Conservation (phyloP, 1,140 invertebrate species). For the Tetraneura akinire region DNA sequence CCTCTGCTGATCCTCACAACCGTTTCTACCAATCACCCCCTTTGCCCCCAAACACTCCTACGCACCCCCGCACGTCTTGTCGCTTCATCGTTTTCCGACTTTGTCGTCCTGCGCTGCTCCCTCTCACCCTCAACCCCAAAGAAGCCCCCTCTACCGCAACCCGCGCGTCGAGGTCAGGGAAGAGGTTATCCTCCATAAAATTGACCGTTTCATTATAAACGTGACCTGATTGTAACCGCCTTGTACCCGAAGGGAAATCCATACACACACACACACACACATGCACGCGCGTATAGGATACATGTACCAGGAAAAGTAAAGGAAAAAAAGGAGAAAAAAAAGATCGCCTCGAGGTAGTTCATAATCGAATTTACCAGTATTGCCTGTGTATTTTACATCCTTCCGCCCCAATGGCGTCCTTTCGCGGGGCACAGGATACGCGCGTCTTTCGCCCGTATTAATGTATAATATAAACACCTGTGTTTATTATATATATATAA, state of each 20-base stretch:
- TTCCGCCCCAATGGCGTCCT: neutral
- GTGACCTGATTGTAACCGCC: conserved; percentile 48
- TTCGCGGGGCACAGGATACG: neutral
- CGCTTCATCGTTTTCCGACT: conserved; percentile 40
- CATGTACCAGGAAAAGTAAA: neutral
- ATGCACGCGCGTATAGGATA: too few relatives aligned
- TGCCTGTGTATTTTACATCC: neutral
- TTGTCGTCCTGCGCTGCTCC: conserved; percentile 15
- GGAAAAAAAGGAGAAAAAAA: conserved; percentile 15
- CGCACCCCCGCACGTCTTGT: neutral
- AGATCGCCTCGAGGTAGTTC: conserved; percentile 22
- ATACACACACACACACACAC: too few relatives aligned
- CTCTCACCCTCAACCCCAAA: too few relatives aligned
- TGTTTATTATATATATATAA: conserved; percentile 13
- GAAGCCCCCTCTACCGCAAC: neutral
- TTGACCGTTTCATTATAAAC: conserved; percentile 52
- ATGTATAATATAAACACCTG: conserved; percentile 4
- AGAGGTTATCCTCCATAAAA: conserved; percentile 45
- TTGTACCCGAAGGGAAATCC: conserved; percentile 40
- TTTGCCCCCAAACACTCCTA: neutral
- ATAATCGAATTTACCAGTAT: conserved; percentile 40
- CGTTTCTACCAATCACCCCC: too few relatives aligned
- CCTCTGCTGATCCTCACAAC: too few relatives aligned
- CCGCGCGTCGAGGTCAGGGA: neutral
- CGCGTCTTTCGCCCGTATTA: neutral